Base-by-base conservation (phyloP, 2,113 vertebrate species). In the Tangachromis dhanisi region DNA sequence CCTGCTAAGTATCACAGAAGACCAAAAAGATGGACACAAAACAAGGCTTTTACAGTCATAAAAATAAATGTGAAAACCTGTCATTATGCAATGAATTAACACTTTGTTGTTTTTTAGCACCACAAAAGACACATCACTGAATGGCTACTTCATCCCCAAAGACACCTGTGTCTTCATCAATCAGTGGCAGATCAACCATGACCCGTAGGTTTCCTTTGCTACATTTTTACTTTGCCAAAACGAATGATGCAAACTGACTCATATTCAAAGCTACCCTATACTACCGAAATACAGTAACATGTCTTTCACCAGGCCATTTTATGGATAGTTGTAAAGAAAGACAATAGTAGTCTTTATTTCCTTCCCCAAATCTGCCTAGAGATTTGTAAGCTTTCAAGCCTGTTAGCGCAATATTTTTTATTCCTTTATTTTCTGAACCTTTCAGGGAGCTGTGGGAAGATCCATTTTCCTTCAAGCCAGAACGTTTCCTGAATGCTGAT, bases 181-280 rank as follows among this genome's bases (percentile, higher is more conserved):
- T 95, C 98, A 99, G 94, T 99, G 98, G 98, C 98, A 99, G 83
- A 95, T 98, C 90, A 99, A 99, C 93, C 98, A 98, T 0, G 97
- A 99, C 9, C 94, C 95, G 99, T 99, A 96, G 98, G 98, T 86
- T 57, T 35, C 29, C 16, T 40, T 19, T 66, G 5, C 3, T 26
- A 53, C 16, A 83, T 10, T 16, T 83, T 71, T 55, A 45, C 71
- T 78, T 78, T 51, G 16, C 9, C 26, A 78, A 78, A 78, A 51
- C 1, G 1, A 49, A 31, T 51, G 45, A 78, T n/a, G 45, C 8
- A n/a, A n/a, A 13, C 73, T 51, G 45, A 8, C 26, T 78, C 17
- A n/a, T 19, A 19, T n/a, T 78, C 42, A 78, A 47, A 78, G 45
- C 26, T 13, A 49, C 26, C 16, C 10, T 33, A 6, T 9, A 33